These are phyloP conservation scores for Nestor notabilis DNA, from an alignment of 2,113 vertebrate species.

Conservation along the genomic window DNA sequence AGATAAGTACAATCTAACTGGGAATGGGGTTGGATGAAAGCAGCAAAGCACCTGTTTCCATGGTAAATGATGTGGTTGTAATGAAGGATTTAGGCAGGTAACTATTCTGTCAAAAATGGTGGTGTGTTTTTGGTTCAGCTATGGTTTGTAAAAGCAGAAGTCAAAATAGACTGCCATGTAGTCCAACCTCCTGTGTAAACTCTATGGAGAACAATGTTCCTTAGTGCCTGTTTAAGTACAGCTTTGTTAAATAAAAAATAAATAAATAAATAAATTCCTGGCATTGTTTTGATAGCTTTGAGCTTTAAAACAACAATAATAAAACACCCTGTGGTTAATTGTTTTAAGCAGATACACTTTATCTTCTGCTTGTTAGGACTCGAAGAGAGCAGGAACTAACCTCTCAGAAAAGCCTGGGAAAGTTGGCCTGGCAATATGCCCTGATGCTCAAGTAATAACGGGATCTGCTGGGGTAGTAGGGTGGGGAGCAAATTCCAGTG, in stretches of 20 bases:
- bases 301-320: not conserved
- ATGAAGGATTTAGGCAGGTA: not conserved
- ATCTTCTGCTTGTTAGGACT: not conserved
- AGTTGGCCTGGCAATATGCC: slow-evolving; percentile 23
- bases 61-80: not conserved
- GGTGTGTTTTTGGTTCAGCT: not conserved
- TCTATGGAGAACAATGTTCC: not conserved
- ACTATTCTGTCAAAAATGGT: not conserved
- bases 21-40: not conserved
- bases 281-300: not conserved
- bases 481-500: slow-evolving; percentile 7
- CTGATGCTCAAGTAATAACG: not conserved
- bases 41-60: not conserved
- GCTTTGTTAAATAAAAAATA: not conserved
- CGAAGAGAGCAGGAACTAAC: not conserved
- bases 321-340: not conserved
- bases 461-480: not conserved
- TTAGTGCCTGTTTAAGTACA: not conserved
- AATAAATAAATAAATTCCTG: not conserved
- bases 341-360: not conserved
- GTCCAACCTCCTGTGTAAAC: not conserved
- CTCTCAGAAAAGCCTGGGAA: slow-evolving; percentile 40
- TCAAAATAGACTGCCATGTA: not conserved
- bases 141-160: not conserved
- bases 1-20: not conserved